Percentiles rank a stretch among this genome's conserved stretches.
These are phyloP conservation scores for Microtus montanus DNA, from an alignment of 2,113 vertebrate species.

Conservation along the genomic window DNA sequence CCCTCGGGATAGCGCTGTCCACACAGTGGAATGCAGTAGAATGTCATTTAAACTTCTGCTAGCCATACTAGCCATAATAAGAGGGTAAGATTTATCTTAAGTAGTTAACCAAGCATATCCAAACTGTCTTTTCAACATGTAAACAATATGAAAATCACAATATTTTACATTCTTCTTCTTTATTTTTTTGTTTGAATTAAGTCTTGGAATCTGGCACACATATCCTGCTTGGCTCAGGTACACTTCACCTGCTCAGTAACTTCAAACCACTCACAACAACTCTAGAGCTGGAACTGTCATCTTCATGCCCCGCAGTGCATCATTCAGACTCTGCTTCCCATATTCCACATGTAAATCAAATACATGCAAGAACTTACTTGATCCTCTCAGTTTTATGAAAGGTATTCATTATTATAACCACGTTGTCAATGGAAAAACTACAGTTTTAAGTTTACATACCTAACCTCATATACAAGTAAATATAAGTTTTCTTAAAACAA, in stretches of 20 bases:
- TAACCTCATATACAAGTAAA: background rate
- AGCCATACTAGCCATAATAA: background rate
- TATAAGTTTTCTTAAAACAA: slow-evolving; percentile 25
- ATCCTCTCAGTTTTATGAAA: slow-evolving; percentile 9
- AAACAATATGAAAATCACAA: slow-evolving; percentile 32
- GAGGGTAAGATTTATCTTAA: slow-evolving; percentile 17
- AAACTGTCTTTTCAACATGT: slow-evolving; percentile 34
- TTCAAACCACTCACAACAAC: background rate
- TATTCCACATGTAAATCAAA: slow-evolving; percentile 5
- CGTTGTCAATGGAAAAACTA: background rate
- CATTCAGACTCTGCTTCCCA: background rate
- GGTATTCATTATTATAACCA: background rate
- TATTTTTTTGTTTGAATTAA: background rate
- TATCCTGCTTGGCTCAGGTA: background rate
- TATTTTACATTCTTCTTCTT: background rate
- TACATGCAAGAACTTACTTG: background rate
- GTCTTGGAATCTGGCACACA: background rate
- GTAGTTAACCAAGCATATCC: background rate
- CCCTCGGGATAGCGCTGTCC: background rate
- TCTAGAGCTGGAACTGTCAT: background rate
- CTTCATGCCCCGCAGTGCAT: background rate
- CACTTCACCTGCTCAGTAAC: background rate
- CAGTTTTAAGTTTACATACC: background rate
- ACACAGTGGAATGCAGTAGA: background rate
- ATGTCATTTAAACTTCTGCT: background rate